These are phyloP conservation scores for Aldabrachelys gigantea DNA, from an alignment of 2,113 vertebrate species.

Conservation along the genomic window DNA sequence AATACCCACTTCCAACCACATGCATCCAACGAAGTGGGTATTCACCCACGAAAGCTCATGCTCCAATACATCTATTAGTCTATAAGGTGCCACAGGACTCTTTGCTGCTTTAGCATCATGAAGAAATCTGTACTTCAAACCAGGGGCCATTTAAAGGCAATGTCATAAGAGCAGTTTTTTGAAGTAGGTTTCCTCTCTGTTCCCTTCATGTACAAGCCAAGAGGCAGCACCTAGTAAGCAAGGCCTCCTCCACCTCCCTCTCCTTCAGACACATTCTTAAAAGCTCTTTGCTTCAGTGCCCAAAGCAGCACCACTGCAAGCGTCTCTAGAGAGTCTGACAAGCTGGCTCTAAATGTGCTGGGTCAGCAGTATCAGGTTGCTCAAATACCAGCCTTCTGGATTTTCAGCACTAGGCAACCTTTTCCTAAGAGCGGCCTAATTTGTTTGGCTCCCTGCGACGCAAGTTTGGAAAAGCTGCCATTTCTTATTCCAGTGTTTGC, in stretches of 20 bases:
- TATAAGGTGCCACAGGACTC: no score
- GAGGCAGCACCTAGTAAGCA: not conserved
- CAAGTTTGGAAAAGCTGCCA: not conserved
- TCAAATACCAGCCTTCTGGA: not conserved
- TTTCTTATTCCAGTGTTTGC: not conserved
- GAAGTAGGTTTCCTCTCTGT: not conserved
- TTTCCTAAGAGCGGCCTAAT: not conserved
- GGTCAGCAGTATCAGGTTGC: not conserved
- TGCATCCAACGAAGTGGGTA: no score
- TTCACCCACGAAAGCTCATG: no score
- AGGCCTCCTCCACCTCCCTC: not conserved
- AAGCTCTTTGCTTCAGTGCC: not conserved
- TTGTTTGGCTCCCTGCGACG: not conserved
- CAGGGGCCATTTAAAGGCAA: not conserved
- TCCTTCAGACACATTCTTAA: not conserved
- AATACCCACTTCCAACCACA: no score
- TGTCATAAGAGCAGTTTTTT: not conserved
- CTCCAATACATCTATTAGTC: no score
- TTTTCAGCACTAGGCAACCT: not conserved
- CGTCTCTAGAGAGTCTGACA: not conserved
- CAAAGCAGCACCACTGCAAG: not conserved
- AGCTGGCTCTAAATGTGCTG: not conserved
- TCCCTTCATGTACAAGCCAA: not conserved
- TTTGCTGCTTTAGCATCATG: no score
- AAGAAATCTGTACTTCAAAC: not conserved